phyloP scores from a whole-genome alignment of 2,888 invertebrate genomes.

The Noctua janthina region DNA sequence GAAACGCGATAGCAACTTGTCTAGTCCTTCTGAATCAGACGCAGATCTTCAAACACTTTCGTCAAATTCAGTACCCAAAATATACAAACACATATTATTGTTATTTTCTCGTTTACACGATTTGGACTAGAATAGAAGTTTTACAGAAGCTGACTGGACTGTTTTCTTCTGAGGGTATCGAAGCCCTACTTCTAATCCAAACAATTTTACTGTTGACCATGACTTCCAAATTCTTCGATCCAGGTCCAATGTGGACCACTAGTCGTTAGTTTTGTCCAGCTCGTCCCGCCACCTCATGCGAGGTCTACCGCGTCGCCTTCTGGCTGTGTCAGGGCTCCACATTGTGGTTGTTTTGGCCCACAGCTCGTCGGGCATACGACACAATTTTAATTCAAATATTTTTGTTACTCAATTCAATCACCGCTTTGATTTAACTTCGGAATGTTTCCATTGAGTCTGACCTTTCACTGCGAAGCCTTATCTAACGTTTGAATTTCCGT shows the following conservation, averaged over 20 bases:
- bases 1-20: not conserved
- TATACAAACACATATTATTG: not conserved
- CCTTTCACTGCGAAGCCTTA: conserved; percentile 23
- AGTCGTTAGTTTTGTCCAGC: not conserved
- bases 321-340: no score
- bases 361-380: no score
- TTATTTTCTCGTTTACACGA: not conserved
- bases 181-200: conserved; percentile 2
- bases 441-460: conserved; percentile 39
- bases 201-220: not conserved
- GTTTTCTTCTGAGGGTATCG: no score
- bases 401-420: conserved; percentile 22
- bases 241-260: no score
- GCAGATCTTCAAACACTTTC: not conserved
- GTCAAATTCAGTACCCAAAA: not conserved
- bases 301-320: no score
- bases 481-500: conserved; percentile 27
- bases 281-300: no score
- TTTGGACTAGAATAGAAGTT: not conserved
- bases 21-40: not conserved
- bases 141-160: not conserved
- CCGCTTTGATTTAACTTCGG: conserved; percentile 35
- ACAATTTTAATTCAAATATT: conserved; percentile 22
- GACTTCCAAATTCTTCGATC: no score
- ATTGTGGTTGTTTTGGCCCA: no score